Conservation (phyloP, 2,797 vertebrate genomes). For the Sparus aurata region DNA sequence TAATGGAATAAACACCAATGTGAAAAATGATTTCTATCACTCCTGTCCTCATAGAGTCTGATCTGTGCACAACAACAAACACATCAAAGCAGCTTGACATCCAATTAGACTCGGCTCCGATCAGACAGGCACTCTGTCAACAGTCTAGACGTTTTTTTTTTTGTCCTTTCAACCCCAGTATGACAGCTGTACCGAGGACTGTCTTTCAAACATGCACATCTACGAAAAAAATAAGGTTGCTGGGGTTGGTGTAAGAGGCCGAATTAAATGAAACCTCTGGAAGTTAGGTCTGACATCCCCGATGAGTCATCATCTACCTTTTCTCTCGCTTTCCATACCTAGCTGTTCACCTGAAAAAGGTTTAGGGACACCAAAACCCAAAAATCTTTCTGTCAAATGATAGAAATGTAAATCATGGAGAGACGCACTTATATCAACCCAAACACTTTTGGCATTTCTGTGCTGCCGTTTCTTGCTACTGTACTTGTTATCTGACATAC, state of each 20-base stretch:
- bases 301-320: constrained; percentile 31
- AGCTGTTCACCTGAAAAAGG: constrained; percentile 12
- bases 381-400: not conserved
- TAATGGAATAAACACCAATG: constrained; percentile 83
- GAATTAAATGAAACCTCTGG: constrained; percentile 21
- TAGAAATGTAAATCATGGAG: not conserved
- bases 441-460: too few species aligned
- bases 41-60: constrained; percentile 79
- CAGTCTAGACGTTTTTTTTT: constrained; percentile 53
- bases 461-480: too few species aligned
- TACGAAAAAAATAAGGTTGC: constrained; percentile 1
- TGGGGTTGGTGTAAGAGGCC: not conserved
- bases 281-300: constrained; percentile 10
- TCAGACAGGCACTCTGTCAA: constrained; percentile 58
- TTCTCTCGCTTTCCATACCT: constrained; percentile 7
- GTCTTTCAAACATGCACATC: constrained; percentile 28
- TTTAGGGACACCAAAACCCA: not conserved
- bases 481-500: too few species aligned
- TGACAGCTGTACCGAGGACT: constrained; percentile 39
- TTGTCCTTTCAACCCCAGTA: constrained; percentile 27
- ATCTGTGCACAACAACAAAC: constrained; percentile 77
- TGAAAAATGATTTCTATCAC: constrained; percentile 83
- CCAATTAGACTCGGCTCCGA: constrained; percentile 59
- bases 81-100: constrained; percentile 61
- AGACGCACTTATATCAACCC: too few species aligned